A percentile compares a stretch with the other conserved stretches of the same genome.
Evolutionary conservation across 2,113 vertebrate species (phyloP).

Genomic region (Probosciger aterrimus): DNA sequence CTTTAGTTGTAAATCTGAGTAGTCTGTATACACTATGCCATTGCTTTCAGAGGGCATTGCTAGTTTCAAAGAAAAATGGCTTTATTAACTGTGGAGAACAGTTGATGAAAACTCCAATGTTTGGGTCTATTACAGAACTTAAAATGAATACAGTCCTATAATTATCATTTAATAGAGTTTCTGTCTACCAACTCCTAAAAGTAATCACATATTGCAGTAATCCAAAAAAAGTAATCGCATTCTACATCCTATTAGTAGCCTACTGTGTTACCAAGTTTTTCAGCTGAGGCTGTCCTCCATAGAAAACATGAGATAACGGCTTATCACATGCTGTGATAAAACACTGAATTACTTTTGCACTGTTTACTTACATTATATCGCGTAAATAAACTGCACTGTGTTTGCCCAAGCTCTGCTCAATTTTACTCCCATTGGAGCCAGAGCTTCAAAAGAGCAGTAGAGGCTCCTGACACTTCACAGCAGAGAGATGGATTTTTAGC

Average conservation of each 20-base stretch:
- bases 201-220: constrained; percentile 79
- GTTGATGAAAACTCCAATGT: constrained; percentile 72
- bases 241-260: constrained; percentile 74
- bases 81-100: constrained; percentile 73
- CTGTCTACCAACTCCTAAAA: constrained; percentile 70
- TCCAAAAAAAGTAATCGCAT: constrained; percentile 70
- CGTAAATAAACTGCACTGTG: constrained; percentile 48
- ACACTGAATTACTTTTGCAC: constrained; percentile 49
- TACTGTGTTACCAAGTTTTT: constrained; percentile 67
- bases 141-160: constrained; percentile 71
- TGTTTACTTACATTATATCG: constrained; percentile 49
- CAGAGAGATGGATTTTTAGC: background rate
- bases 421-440: background rate
- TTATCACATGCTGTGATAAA: constrained; percentile 68
- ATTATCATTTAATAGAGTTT: constrained; percentile 77
- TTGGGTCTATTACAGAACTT: constrained; percentile 71
- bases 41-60: constrained; percentile 49
- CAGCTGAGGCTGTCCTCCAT: constrained; percentile 60
- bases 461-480: background rate
- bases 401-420: background rate
- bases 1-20: background rate
- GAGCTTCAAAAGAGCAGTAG: background rate
- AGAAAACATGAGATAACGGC: constrained; percentile 71
- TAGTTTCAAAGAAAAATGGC: constrained; percentile 66
- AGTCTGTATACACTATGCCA: background rate